Base-by-base conservation (phyloP, 2,888 invertebrate species). In the Cacoxenus indagator region DNA sequence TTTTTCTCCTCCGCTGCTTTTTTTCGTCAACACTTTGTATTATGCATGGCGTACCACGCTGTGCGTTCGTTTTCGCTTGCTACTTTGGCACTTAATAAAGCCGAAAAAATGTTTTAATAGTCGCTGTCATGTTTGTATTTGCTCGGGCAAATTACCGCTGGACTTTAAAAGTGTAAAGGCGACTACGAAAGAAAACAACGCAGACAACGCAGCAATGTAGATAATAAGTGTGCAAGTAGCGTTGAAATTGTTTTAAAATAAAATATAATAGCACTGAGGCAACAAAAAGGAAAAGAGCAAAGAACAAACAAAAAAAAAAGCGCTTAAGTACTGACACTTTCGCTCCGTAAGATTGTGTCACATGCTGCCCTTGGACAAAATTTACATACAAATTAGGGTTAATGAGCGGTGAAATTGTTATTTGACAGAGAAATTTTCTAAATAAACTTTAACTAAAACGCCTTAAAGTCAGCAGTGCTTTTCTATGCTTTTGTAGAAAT, bases 331-430 rank as follows among this genome's bases (percentile, higher is more conserved):
- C 37, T 37, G 37, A 37, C 37, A 37, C 37, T 37, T 37, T 14
- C 37, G 14, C 37, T 37, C 37, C 8, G 37, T 37, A 14, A 37
- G 5, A 8, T 37, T 37, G n/a, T 62, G 61, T 62, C 61, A 62
- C 61, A 62, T 43, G 61, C 45, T 62, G 61, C 45, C 14, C n/a
- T 26, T 24, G 61, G 55, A 24, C 27, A 71, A 45, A 82, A 82
- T 82, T 82, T 82, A 78, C 82, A 82, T 82, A 83, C 81, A 82
- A 82, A 82, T 82, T 82, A 82, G 84, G 84, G 84, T 82, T 84
- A 82, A 82, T 84, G 82, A 84, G 84, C 82, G 84, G 84, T 84
- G 82, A 82, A 82, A 82, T 84, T 82, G 82, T 84, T 82, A 84
- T 83, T 84, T 82, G 82, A 82, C 82, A 43, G 17, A 43, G 62